Evolutionary conservation across 2,797 vertebrate genomes (phyloP), one percentile per base, ranked within the genome.

Genomic region (Cichlasoma orientale): DNA sequence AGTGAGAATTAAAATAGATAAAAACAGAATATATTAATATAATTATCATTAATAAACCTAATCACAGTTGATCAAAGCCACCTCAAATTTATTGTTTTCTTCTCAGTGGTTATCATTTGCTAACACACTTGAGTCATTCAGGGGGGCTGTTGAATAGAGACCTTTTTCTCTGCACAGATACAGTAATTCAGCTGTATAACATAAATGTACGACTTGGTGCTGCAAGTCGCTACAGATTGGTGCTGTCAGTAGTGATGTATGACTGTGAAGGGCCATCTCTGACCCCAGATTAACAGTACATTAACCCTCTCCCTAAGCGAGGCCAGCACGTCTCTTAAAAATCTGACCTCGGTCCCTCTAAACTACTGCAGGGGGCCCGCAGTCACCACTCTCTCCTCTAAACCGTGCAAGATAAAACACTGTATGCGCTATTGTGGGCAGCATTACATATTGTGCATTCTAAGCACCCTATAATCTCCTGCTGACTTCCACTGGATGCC

Each of bases 231-330:
- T 73, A 78, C 66, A 86, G 84, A 86, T 90, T 74, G 80, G 54
- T 84, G 85, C 93, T 95, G 94, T 94, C 92, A 88, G 5, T 9
- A 50, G 80, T 92, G 94, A 95, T 95, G 78, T 92, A 91, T 83
- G 87, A 92, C 89, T 36, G 82, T 55, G 80, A 77, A 80, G 88
- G 44, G 33, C 82, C 90, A 88, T 92, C 91, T 90, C 87, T 95
- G 94, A 95, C 95, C 95, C 89, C 92, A 89, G 88, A 93, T 93
- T 94, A 94, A 92, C 88, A 95, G 94, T 94, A 95, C 92, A 92
- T 95, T 95, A 94, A 95, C 92, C 92, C 83, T 89, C 88, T 92
- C 80, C 52, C 68, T 72, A 78, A 86, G 90, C 84, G 58, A 91
- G 91, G 88, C 90, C 82, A 68, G 75, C 82, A 79, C 83, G 82